Percentiles rank a stretch among this genome's conserved stretches.
These are phyloP conservation scores for Drosophila persimilis DNA, from an alignment of 1,140 invertebrate species.

Conservation along the genomic window DNA sequence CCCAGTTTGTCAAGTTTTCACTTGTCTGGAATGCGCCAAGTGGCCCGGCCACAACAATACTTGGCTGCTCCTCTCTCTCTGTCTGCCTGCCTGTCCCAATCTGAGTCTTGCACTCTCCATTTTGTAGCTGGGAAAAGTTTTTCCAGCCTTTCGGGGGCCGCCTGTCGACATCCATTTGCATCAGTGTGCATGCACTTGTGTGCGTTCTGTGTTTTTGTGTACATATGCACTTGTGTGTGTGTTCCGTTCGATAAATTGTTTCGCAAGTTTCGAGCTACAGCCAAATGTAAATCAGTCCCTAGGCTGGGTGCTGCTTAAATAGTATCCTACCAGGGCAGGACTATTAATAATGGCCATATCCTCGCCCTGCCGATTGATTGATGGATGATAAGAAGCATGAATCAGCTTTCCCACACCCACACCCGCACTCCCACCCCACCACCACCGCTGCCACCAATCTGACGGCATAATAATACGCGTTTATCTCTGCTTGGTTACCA, in stretches of 20 bases:
- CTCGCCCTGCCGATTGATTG: constrained; percentile 66
- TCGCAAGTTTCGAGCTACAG: constrained; percentile 35
- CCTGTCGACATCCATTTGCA: constrained; percentile 62
- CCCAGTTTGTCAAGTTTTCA: constrained; percentile 62
- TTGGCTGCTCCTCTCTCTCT: constrained; percentile 13
- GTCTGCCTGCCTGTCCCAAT: constrained; percentile 6
- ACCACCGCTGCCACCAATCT: constrained; percentile 25
- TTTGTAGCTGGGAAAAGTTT: constrained; percentile 44
- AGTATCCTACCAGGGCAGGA: constrained; percentile 37
- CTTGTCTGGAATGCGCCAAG: constrained; percentile 50
- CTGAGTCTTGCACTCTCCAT: constrained; percentile 39
- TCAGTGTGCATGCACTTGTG: constrained; percentile 14
- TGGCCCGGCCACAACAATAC: constrained; percentile 43
- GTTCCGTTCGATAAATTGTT: constrained; percentile 66
- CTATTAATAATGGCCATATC: constrained; percentile 65
- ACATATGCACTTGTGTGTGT: constrained; percentile 21
- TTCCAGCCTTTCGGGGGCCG: constrained; percentile 45
- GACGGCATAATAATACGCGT: constrained; percentile 75
- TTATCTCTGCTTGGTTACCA: constrained; percentile 76
- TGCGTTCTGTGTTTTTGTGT: constrained; percentile 23
- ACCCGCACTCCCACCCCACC: background rate
- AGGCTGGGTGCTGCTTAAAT: constrained; percentile 15
- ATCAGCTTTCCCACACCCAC: constrained; percentile 26
- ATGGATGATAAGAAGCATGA: constrained; percentile 70
- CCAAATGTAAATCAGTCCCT: constrained; percentile 40